Conservation (phyloP, 2,888 invertebrate genomes). For the Adela reaumurella region DNA sequence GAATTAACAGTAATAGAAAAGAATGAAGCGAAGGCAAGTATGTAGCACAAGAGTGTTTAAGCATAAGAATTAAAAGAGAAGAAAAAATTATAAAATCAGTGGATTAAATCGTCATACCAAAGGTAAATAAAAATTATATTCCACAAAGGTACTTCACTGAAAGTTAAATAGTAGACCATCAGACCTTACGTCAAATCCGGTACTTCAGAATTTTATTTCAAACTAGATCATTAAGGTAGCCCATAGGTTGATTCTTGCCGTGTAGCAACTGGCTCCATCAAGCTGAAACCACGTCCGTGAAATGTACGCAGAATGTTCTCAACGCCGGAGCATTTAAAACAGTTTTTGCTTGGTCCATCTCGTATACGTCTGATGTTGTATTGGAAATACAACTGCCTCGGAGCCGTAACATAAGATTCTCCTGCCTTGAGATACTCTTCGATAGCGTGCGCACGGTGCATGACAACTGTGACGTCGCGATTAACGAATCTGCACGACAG, state of each 20-base stretch:
- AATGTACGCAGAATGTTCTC: slow-evolving; percentile 2
- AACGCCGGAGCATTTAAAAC: slow-evolving; percentile 1
- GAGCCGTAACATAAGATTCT: slow-evolving; percentile 1
- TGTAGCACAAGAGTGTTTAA: no score
- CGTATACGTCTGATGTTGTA: slow-evolving; percentile 2
- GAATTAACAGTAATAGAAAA: no score
- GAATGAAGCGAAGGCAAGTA: no score
- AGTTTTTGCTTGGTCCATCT: slow-evolving; percentile 2
- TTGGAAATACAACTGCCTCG: background rate
- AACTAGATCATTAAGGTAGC: slow-evolving; percentile 7
- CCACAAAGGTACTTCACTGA: no score
- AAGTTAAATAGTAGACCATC: no score
- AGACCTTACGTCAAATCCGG: no score
- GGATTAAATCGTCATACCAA: no score
- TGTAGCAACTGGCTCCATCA: slow-evolving; percentile 7
- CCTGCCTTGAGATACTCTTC: slow-evolving; percentile 1
- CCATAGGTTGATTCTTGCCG: slow-evolving; percentile 9
- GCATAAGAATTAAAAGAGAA: no score
- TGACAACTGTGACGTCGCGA: background rate
- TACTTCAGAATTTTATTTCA: no score
- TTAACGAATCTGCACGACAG: slow-evolving; percentile 6
- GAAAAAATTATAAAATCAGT: no score
- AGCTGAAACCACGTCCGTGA: slow-evolving; percentile 10
- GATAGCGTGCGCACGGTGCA: slow-evolving; percentile 1
- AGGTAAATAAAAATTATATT: no score